phyloP scores from a whole-genome alignment of 2,113 vertebrate species.

The Neogobius melanostomus region DNA sequence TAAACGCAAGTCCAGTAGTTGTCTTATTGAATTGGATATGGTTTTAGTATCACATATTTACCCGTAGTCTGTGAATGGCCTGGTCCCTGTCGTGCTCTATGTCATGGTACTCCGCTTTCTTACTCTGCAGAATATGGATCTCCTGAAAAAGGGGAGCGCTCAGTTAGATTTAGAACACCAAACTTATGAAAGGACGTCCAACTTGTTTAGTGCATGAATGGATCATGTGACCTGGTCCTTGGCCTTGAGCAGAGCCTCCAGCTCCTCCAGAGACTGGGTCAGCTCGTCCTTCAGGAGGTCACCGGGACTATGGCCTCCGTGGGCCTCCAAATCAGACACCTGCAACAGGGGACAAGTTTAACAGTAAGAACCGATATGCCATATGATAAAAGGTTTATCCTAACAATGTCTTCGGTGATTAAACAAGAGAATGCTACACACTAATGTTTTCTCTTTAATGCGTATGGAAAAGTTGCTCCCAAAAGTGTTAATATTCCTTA shows the following conservation, averaged over 20 bases:
- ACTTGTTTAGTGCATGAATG: too few species aligned
- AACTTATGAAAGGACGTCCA: not conserved
- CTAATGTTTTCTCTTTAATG: too few species aligned
- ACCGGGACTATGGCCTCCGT: slow-evolving; percentile 72
- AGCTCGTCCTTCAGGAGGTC: slow-evolving; percentile 85
- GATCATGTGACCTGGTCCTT: slow-evolving; percentile 85
- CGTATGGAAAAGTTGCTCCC: too few species aligned
- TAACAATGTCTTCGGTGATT: too few species aligned
- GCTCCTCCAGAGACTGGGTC: slow-evolving; percentile 83
- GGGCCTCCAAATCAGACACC: slow-evolving; percentile 89
- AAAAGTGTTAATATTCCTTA: too few species aligned
- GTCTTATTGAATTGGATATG: too few species aligned
- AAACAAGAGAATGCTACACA: too few species aligned
- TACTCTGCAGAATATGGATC: slow-evolving; percentile 88
- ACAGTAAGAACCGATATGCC: not conserved
- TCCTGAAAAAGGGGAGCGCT: slow-evolving; percentile 76
- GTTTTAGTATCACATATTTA: slow-evolving; percentile 38
- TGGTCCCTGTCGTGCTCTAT: slow-evolving; percentile 83
- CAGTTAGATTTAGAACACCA: not conserved
- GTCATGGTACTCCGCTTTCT: slow-evolving; percentile 81
- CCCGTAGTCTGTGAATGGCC: slow-evolving; percentile 88
- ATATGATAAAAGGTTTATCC: too few species aligned
- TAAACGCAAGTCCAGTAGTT: too few species aligned
- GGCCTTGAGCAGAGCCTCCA: slow-evolving; percentile 88
- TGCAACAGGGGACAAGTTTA: slow-evolving; percentile 40